Conservation (phyloP, 2,113 vertebrate genomes). For the Cyanocitta stelleri region DNA sequence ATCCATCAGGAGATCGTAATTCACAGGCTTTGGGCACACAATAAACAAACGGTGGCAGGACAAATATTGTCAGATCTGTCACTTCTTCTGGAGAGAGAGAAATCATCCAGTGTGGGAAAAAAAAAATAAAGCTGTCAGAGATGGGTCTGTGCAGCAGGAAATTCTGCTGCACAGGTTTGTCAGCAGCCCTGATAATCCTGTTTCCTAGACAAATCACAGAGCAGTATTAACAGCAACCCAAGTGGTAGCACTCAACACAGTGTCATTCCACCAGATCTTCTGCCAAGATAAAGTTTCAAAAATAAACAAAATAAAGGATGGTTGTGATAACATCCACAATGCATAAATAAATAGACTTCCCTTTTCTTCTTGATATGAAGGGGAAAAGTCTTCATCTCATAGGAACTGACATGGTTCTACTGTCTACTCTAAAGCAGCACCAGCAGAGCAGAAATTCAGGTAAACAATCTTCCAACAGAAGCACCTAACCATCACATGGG, state of each 20-base stretch:
- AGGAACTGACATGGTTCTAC: neutral
- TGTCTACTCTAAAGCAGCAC: neutral
- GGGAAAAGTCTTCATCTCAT: neutral
- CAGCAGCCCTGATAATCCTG: neutral
- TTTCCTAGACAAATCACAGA: neutral
- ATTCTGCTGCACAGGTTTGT: neutral
- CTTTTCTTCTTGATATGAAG: neutral
- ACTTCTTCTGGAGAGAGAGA: neutral
- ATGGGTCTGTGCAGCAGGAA: neutral
- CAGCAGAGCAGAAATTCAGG: neutral
- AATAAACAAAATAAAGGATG: neutral
- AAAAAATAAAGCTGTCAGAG: neutral
- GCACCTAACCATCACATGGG: neutral
- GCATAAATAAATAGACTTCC: neutral
- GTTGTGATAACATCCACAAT: neutral
- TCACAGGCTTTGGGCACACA: neutral
- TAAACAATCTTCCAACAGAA: neutral
- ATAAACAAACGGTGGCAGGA: neutral
- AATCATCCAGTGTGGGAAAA: neutral
- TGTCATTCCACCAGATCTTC: neutral
- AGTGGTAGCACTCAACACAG: neutral
- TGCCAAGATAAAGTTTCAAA: neutral
- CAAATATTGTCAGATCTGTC: neutral
- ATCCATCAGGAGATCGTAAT: neutral
- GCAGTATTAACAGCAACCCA: neutral